Evolutionary conservation across 1,140 invertebrate genomes (phyloP).

Genomic region (Caenorhabditis latens): DNA sequence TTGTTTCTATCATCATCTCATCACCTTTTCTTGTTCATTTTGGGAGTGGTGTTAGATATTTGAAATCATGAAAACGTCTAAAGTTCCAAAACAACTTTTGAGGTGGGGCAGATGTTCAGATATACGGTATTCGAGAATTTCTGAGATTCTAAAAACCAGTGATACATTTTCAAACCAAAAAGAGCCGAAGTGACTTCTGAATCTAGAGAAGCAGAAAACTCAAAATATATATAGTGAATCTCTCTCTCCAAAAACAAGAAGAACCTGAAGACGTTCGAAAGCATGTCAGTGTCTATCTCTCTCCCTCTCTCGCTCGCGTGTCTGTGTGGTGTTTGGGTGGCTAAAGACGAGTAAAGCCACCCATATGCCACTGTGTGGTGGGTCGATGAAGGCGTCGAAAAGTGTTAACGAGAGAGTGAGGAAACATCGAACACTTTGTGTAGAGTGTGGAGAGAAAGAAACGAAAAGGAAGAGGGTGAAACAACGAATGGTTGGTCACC

Average conservation of each 20-base stretch:
- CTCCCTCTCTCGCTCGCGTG: neutral
- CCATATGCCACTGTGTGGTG: constrained; percentile 8
- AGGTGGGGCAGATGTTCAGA: no score
- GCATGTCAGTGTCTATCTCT: neutral
- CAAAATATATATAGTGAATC: no score
- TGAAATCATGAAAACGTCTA: no score
- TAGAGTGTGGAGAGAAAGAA: constrained; percentile 29
- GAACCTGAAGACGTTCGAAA: neutral
- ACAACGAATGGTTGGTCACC: constrained; percentile 22
- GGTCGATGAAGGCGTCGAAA: constrained; percentile 38
- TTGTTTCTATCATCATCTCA: neutral
- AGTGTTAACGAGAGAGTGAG: neutral
- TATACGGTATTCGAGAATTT: no score
- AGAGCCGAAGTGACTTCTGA: neutral
- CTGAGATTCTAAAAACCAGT: no score
- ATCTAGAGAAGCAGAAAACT: neutral
- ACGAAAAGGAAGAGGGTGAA: neutral
- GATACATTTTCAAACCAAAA: no score
- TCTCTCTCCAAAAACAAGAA: no score
- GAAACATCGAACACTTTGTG: neutral
- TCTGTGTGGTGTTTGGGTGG: neutral
- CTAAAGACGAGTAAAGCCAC: neutral
- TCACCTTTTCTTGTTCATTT: constrained; percentile 19
- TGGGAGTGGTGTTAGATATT: neutral
- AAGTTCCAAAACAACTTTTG: no score